Base-by-base conservation (phyloP, 2,113 vertebrate species). In the Seriola dumerili region DNA sequence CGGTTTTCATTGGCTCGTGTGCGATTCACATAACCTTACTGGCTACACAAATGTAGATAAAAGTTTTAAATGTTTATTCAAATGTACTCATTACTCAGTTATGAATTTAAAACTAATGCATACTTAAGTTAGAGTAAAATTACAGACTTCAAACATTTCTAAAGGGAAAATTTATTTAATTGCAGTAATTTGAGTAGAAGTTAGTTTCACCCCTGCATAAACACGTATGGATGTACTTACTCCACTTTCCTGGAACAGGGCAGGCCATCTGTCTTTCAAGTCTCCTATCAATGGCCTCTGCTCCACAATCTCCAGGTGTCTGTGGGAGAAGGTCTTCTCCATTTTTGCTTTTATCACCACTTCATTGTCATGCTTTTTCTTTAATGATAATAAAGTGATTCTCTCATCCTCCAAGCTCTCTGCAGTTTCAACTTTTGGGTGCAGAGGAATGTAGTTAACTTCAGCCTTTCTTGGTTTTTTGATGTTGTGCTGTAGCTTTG, bases 381-480 rank as follows among this genome's bases (percentile, higher is more conserved):
- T 6, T 48, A 61, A 29, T 50, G 65, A 23, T 44, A 78, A 16
- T 23, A 78, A 40, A 63, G 67, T 40, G 40, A 74, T 32, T 55
- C 61, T 58, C n/a, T 73, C 19, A 0, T 66, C 48, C 52, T 80
- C 69, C 61, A 72, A 36, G 29, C 46, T 81, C 5, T 73, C 62
- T 0, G 38, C n/a, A 23, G 70, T 81, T 58, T 66, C 50, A 17
- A 65, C 80, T 70, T 67, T 83, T 19, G 70, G 71, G 19, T 72
- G 55, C 17, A 38, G 55, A 29, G 80, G 80, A 62, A 46, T 63
- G 17, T 62, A 76, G 29, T 81, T 74, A 10, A 77, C 73, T 25
- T 90, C 76, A 38, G 88, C 76, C 40, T 80, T 87, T 25, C 67
- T 84, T 5, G 79, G 66, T 19, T 90, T 83, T 42, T 87, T 89